These are phyloP conservation scores for Patella depressa DNA, from an alignment of 2,888 invertebrate genomes.

Conservation along the genomic window DNA sequence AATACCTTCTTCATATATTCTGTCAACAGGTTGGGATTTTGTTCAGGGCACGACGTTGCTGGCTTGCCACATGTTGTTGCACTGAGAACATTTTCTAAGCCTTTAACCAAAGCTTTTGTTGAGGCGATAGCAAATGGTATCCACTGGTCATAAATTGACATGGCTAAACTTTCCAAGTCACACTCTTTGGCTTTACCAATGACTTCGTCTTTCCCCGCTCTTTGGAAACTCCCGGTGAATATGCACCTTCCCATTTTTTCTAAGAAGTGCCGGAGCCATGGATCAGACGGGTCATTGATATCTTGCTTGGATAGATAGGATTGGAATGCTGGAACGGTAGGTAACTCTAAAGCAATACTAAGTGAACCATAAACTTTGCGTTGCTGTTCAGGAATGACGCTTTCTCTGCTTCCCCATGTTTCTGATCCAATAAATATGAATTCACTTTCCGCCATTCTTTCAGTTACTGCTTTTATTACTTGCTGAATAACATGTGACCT, in stretches of 20 bases:
- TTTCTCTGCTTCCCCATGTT: constrained; percentile 6
- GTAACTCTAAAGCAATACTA: neutral
- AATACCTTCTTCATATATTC: no score
- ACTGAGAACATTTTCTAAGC: neutral
- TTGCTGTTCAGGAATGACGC: neutral
- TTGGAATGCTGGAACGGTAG: neutral
- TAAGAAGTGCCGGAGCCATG: neutral
- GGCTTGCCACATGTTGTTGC: no score
- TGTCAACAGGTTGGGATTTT: no score
- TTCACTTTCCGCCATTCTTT: neutral
- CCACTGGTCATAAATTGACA: neutral
- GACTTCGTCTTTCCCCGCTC: neutral
- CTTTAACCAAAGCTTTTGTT: neutral
- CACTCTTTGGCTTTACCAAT: neutral
- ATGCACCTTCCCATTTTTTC: neutral
- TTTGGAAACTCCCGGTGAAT: neutral
- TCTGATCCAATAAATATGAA: neutral
- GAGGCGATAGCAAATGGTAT: neutral
- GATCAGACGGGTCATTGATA: neutral
- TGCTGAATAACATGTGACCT: neutral
- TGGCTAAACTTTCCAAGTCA: neutral
- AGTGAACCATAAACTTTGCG: neutral
- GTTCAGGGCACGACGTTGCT: no score
- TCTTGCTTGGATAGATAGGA: neutral
- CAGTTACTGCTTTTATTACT: neutral